Conservation (phyloP, 2,113 vertebrate genomes). For the Orientallactaga bullata region DNA sequence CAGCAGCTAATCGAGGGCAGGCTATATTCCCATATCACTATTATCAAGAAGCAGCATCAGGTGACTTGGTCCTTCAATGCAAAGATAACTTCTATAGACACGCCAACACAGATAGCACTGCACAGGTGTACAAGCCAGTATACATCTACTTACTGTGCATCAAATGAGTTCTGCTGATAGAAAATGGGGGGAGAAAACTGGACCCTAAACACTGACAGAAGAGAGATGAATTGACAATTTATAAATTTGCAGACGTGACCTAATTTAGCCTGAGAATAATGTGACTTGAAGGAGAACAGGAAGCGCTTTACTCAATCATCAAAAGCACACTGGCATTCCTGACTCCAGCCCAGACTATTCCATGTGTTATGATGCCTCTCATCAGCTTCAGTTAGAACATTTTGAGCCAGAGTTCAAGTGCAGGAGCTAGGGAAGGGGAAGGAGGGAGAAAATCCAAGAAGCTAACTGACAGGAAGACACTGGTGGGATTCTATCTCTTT, state of each 20-base stretch:
- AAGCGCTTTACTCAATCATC: not conserved
- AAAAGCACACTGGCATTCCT: not conserved
- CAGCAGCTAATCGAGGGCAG: no score
- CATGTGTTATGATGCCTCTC: not conserved
- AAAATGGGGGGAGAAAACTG: not conserved
- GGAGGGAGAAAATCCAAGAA: not conserved
- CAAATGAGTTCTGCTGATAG: not conserved
- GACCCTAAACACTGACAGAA: not conserved
- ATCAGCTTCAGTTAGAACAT: not conserved
- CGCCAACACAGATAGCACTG: not conserved
- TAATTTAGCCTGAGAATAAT: not conserved
- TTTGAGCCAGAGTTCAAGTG: not conserved
- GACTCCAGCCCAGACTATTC: not conserved
- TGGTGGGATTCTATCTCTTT: conserved; percentile 43
- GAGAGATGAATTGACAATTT: not conserved
- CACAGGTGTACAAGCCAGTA: not conserved
- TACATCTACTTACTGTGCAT: not conserved
- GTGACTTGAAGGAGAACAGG: not conserved
- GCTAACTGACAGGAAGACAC: not conserved
- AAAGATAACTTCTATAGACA: not conserved
- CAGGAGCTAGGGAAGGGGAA: not conserved
- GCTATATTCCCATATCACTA: not conserved
- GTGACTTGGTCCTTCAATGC: not conserved
- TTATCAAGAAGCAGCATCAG: not conserved
- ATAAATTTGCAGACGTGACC: not conserved